Conservation (phyloP, 2,113 vertebrate species). For the Psilopsiagon aymara region DNA sequence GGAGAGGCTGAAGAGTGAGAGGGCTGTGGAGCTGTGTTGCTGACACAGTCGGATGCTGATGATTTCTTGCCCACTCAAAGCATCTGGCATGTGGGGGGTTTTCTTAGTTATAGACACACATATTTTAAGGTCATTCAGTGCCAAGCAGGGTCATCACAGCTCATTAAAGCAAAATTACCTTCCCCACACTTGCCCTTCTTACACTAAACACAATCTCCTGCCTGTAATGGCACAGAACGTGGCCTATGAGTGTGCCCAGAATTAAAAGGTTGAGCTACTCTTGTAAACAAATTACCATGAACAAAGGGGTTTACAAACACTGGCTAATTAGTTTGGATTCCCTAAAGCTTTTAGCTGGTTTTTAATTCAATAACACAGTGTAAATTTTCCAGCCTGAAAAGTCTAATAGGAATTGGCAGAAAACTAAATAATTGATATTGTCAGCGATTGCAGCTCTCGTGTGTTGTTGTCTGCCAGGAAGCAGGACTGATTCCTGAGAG, state of each 20-base stretch:
- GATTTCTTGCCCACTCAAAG: background rate
- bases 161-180: conserved; percentile 66
- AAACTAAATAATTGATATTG: conserved; percentile 82
- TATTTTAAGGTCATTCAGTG: conserved; percentile 43
- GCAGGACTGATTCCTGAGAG: conserved; percentile 77
- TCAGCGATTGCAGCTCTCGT: conserved; percentile 67
- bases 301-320: conserved; percentile 84
- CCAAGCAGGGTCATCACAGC: background rate
- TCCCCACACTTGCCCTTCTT: conserved; percentile 16
- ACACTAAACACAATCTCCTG: conserved; percentile 4
- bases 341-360: conserved; percentile 81
- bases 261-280: conserved; percentile 87
- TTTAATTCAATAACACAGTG: conserved; percentile 83
- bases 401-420: conserved; percentile 84
- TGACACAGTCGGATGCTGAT: background rate
- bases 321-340: conserved; percentile 82
- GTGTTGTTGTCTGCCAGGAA: conserved; percentile 73
- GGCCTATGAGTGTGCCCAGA: conserved; percentile 74
- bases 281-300: conserved; percentile 87
- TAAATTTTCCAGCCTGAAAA: conserved; percentile 79
- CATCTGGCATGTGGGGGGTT: background rate
- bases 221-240: conserved; percentile 41
- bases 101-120: conserved; percentile 24
- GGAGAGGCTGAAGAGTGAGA: background rate
- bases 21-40: background rate